phyloP scores from a whole-genome alignment of 2,113 vertebrate species.

The Elephas maximus region DNA sequence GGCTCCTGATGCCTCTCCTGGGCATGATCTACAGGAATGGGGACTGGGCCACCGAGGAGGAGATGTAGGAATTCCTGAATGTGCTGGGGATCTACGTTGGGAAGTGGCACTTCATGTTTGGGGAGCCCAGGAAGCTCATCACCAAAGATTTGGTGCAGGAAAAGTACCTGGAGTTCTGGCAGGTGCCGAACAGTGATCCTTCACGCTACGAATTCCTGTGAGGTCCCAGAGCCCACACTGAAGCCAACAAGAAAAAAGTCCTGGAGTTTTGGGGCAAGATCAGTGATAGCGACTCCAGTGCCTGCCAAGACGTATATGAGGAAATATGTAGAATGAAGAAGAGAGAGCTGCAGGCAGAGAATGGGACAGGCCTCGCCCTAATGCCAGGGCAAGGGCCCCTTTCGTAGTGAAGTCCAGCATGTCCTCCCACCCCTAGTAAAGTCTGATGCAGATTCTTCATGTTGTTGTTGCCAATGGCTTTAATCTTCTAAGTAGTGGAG shows the following conservation, averaged over 20 bases:
- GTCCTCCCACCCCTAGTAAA: too few relatives aligned
- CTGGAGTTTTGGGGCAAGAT: conserved; percentile 56
- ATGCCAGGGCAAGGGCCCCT: too few relatives aligned
- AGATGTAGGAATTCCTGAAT: conserved; percentile 49
- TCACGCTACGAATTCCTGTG: conserved; percentile 61
- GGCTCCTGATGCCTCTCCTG: conserved; percentile 62
- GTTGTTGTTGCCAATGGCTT: too few relatives aligned
- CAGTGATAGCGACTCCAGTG: background rate
- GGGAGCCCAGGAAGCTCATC: conserved; percentile 67
- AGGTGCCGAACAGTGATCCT: background rate
- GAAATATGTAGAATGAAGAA: background rate
- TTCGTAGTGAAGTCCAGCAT: too few relatives aligned
- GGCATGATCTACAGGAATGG: conserved; percentile 59
- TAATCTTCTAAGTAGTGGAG: too few relatives aligned
- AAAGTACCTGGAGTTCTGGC: conserved; percentile 18
- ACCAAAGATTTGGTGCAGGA: conserved; percentile 62
- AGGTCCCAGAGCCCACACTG: background rate
- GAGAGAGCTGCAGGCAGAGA: background rate
- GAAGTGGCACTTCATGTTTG: conserved; percentile 57
- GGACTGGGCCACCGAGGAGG: conserved; percentile 14
- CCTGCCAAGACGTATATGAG: background rate
- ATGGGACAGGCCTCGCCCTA: too few relatives aligned
- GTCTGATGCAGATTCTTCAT: too few relatives aligned
- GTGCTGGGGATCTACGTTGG: conserved; percentile 24
- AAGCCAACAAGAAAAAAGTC: conserved; percentile 59